Evolutionary conservation across 2,113 vertebrate species (phyloP).

Genomic region (Syngnathus scovelli): DNA sequence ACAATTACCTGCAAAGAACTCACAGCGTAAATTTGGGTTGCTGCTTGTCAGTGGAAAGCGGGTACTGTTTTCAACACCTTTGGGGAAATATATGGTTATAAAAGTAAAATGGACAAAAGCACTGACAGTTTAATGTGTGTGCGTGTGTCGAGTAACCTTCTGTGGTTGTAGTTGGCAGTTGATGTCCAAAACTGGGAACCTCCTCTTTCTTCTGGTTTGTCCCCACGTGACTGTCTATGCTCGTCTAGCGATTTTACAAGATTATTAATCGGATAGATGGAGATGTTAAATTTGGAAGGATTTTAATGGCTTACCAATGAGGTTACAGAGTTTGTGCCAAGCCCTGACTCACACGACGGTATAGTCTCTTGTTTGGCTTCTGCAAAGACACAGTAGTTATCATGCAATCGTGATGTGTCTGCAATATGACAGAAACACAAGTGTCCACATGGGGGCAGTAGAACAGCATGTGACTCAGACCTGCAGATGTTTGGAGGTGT

Average conservation of each 20-base stretch:
- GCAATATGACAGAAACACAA: neutral
- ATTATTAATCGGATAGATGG: neutral
- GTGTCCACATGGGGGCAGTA: slow-evolving; percentile 47
- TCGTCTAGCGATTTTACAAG: slow-evolving; percentile 20
- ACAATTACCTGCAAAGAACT: slow-evolving; percentile 93
- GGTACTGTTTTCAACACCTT: slow-evolving; percentile 68
- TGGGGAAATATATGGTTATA: slow-evolving; percentile 3
- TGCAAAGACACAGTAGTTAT: slow-evolving; percentile 25
- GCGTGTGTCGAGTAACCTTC: slow-evolving; percentile 28
- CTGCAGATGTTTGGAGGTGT: slow-evolving; percentile 27
- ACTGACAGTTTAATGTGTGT: neutral
- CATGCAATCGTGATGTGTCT: neutral
- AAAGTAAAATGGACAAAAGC: neutral
- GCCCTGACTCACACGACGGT: slow-evolving; percentile 29
- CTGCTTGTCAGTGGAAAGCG: slow-evolving; percentile 74
- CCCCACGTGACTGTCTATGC: slow-evolving; percentile 14
- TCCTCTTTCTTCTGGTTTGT: slow-evolving; percentile 14
- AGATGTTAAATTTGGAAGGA: neutral
- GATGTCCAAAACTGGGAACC: slow-evolving; percentile 13
- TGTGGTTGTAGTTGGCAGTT: slow-evolving; percentile 7
- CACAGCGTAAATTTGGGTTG: slow-evolving; percentile 84
- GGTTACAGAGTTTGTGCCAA: slow-evolving; percentile 36
- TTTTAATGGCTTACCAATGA: slow-evolving; percentile 62
- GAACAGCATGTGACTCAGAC: slow-evolving; percentile 31
- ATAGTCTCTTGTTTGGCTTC: slow-evolving; percentile 38